Evolutionary conservation across 2,797 vertebrate genomes (phyloP).

Genomic region (Enteromius anoplus): DNA sequence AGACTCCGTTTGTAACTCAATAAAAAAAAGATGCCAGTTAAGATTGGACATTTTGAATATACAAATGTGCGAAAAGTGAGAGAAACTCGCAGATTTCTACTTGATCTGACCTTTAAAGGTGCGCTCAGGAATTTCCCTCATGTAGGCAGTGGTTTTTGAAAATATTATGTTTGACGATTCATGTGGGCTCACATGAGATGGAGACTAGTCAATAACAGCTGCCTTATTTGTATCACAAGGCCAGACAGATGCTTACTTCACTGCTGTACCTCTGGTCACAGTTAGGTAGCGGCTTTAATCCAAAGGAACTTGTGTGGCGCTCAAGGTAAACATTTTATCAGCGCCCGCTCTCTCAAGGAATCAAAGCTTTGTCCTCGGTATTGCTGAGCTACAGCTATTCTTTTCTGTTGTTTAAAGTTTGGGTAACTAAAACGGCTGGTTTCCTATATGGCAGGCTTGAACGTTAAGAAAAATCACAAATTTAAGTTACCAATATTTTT

Average conservation of each 20-base stretch:
- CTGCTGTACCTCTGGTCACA: neutral
- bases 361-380: neutral
- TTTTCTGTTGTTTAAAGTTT: too few species aligned
- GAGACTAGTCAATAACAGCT: neutral
- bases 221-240: neutral
- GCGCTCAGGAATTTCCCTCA: neutral
- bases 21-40: neutral
- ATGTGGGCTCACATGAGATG: neutral
- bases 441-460: too few species aligned
- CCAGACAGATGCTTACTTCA: neutral
- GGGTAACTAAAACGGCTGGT: too few species aligned
- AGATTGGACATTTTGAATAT: neutral
- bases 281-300: neutral
- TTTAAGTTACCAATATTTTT: too few species aligned
- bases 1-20: conserved; percentile 11
- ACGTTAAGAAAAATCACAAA: too few species aligned
- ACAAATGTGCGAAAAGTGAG: neutral
- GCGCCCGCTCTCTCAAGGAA: neutral
- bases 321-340: neutral
- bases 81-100: neutral
- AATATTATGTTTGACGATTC: neutral
- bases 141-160: neutral
- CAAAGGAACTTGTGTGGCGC: neutral
- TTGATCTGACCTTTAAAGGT: neutral
- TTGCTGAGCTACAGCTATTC: neutral